Conservation (phyloP, 2,797 vertebrate species). For the Leptatherina wallacei region DNA sequence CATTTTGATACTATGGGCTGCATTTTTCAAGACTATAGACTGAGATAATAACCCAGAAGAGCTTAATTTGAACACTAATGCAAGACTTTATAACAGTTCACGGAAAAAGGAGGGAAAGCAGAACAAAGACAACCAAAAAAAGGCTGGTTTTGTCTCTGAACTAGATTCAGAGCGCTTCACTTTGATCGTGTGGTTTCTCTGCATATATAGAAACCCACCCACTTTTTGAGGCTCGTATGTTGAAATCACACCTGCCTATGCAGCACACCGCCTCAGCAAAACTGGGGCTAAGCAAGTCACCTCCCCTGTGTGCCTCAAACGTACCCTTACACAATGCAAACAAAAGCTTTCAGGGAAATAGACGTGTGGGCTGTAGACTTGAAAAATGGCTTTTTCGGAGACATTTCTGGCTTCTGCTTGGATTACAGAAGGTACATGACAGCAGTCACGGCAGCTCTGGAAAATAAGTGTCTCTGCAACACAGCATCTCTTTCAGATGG, state of each 20-base stretch:
- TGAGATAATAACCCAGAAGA: slow-evolving; percentile 24
- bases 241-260: slow-evolving; percentile 79
- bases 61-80: slow-evolving; percentile 16
- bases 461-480: slow-evolving; percentile 54
- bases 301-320: slow-evolving; percentile 42
- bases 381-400: slow-evolving; percentile 41
- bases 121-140: slow-evolving; percentile 42
- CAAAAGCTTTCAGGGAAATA: slow-evolving; percentile 59
- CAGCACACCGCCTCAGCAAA: slow-evolving; percentile 69
- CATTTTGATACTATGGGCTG: slow-evolving; percentile 8
- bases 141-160: slow-evolving; percentile 58
- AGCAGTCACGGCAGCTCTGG: slow-evolving; percentile 49
- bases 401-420: slow-evolving; percentile 23
- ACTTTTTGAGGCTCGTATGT: slow-evolving; percentile 66
- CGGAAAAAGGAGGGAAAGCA: slow-evolving; percentile 57
- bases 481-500: slow-evolving; percentile 65
- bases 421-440: slow-evolving; percentile 52
- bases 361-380: slow-evolving; percentile 54
- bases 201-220: slow-evolving; percentile 60
- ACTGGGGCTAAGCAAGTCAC: slow-evolving; percentile 59
- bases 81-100: slow-evolving; percentile 28
- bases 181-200: slow-evolving; percentile 81
- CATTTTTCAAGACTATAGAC: slow-evolving; percentile 27
- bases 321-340: slow-evolving; percentile 54
- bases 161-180: slow-evolving; percentile 63